These are phyloP conservation scores for Pardalotus punctatus DNA, from an alignment of 2,113 vertebrate species.

Conservation along the genomic window DNA sequence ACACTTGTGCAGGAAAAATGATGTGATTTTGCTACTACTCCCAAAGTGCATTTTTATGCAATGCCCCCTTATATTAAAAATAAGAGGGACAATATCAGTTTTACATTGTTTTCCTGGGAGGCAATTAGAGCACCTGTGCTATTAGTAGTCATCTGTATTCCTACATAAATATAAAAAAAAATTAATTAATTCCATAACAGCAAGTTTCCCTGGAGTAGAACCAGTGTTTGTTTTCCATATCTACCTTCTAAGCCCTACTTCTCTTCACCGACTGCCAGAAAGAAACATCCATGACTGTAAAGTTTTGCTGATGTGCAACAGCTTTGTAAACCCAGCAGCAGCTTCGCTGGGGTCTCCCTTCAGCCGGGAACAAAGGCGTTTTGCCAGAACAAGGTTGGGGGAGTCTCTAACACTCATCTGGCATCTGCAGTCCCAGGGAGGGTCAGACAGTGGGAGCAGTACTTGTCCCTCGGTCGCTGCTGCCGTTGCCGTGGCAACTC, in stretches of 20 bases:
- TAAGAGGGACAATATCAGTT: neutral
- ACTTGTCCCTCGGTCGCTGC: conserved; percentile 44
- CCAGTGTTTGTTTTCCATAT: neutral
- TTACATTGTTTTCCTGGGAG: neutral
- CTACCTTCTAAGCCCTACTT: neutral
- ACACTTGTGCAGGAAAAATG: neutral
- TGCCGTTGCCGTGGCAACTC: conserved; percentile 75
- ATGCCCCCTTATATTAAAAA: neutral
- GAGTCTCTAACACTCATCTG: neutral
- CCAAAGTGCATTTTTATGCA: neutral
- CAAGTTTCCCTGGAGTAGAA: neutral
- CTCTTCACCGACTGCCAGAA: neutral
- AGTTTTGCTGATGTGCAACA: conserved; percentile 58
- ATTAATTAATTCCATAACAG: neutral
- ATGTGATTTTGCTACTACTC: neutral
- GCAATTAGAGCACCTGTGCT: neutral
- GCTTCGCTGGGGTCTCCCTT: accelerated
- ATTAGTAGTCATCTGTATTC: neutral
- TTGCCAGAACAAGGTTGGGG: neutral
- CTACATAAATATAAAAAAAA: neutral
- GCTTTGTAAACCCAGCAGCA: neutral
- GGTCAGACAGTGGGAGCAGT: conserved; percentile 16
- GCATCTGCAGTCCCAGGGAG: neutral
- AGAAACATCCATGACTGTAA: neutral
- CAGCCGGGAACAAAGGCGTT: accelerated